These are phyloP conservation scores for Periophthalmodon schlosseri DNA, from an alignment of 2,113 vertebrate genomes.

Conservation along the genomic window DNA sequence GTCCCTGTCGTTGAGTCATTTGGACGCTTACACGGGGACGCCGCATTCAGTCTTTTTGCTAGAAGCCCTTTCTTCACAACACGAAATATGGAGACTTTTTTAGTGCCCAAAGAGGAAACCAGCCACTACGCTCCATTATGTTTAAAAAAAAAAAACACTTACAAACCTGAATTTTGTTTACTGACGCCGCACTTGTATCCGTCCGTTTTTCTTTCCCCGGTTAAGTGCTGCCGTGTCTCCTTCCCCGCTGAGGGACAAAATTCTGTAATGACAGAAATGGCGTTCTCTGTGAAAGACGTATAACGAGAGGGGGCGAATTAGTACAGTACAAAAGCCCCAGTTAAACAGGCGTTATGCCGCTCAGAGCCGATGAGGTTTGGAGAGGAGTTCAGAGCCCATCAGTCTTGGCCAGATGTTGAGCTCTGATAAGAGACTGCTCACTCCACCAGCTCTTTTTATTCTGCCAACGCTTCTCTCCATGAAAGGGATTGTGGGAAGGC, in stretches of 20 bases:
- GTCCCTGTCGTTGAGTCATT: not conserved
- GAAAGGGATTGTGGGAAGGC: conserved; percentile 53
- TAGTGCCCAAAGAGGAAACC: not conserved
- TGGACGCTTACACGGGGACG: not conserved
- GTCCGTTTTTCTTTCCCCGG: conserved; percentile 15
- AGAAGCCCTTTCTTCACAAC: not conserved
- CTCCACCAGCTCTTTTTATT: conserved; percentile 68
- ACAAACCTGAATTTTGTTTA: not conserved
- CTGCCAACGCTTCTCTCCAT: conserved; percentile 57
- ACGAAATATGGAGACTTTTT: not conserved
- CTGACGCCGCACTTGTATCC: not conserved
- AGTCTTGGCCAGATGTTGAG: conserved; percentile 73
- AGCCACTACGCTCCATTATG: not conserved
- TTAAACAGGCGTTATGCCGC: conserved; percentile 68
- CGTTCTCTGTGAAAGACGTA: conserved; percentile 57
- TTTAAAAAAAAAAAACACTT: not conserved
- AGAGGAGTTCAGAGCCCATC: conserved; percentile 67
- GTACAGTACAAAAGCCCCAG: conserved; percentile 63
- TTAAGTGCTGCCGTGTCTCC: conserved; percentile 31
- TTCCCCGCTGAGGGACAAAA: conserved; percentile 53
- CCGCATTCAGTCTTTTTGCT: not conserved
- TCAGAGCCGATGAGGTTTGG: conserved; percentile 67
- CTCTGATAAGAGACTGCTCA: conserved; percentile 66
- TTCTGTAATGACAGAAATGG: conserved; percentile 67
- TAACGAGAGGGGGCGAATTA: conserved; percentile 65